Percentiles rank a stretch among this genome's conserved stretches.
Evolutionary conservation across 1,140 invertebrate species (phyloP).

Genomic region (Drosophila leontia): DNA sequence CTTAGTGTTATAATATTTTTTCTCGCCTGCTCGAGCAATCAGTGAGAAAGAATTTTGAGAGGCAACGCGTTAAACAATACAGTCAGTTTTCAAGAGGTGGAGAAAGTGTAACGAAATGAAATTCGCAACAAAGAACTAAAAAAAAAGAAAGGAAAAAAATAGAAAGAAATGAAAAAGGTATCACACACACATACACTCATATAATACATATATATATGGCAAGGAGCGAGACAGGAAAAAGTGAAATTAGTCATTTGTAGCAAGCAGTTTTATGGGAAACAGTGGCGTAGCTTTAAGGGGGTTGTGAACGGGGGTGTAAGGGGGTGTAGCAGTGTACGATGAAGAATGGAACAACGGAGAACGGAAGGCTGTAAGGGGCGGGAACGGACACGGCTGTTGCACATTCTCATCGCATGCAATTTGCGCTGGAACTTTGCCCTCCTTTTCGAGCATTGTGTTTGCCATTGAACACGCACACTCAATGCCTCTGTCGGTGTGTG

Average conservation of each 20-base stretch:
- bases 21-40: slow-evolving; percentile 52
- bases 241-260: slow-evolving; percentile 77
- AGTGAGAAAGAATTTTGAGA: slow-evolving; percentile 64
- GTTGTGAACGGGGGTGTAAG: neutral
- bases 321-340: neutral
- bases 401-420: slow-evolving; percentile 76
- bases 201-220: no score
- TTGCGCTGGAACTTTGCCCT: slow-evolving; percentile 53
- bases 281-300: neutral
- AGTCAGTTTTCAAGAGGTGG: slow-evolving; percentile 13
- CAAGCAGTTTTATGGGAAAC: slow-evolving; percentile 32
- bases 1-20: neutral
- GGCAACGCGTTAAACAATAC: slow-evolving; percentile 61
- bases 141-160: slow-evolving; percentile 20
- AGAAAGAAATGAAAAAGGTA: slow-evolving; percentile 30
- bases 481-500: slow-evolving; percentile 19
- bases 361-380: slow-evolving; percentile 20
- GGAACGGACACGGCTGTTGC: slow-evolving; percentile 66
- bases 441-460: slow-evolving; percentile 67
- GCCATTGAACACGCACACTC: slow-evolving; percentile 78
- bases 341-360: slow-evolving; percentile 1
- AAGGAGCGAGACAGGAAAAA: slow-evolving; percentile 38
- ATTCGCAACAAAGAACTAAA: slow-evolving; percentile 45
- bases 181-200: slow-evolving; percentile 13
- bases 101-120: slow-evolving; percentile 57